These are phyloP conservation scores for Halcyon smyrnensis DNA, from an alignment of 2,797 vertebrate genomes.

Conservation along the genomic window DNA sequence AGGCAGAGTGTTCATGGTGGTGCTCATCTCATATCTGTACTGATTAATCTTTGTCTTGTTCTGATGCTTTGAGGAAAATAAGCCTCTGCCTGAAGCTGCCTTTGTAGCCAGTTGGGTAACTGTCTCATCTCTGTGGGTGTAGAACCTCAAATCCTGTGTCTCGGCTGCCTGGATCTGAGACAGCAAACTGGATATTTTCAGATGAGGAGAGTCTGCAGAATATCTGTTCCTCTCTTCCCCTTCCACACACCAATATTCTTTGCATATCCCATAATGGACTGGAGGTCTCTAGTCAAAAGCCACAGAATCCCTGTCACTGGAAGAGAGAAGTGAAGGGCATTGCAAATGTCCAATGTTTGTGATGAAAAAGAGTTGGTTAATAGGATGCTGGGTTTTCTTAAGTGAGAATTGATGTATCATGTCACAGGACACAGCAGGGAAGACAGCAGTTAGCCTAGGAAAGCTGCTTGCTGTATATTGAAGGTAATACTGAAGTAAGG, in stretches of 20 bases:
- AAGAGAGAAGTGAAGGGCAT: not conserved
- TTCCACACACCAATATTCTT: not conserved
- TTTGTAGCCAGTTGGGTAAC: not conserved
- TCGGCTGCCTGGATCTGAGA: not conserved
- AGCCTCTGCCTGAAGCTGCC: not conserved
- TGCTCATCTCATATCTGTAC: not conserved
- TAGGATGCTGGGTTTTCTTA: not conserved
- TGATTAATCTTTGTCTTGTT: not conserved
- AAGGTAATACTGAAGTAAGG: not conserved
- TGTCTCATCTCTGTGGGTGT: not conserved
- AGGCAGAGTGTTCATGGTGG: not conserved
- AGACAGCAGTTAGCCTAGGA: not conserved
- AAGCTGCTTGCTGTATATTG: not conserved
- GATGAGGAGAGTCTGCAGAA: not conserved
- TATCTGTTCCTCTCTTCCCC: not conserved
- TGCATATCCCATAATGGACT: accelerated
- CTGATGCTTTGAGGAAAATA: not conserved
- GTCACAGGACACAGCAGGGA: not conserved
- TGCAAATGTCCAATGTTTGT: not conserved
- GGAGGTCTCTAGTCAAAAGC: not conserved
- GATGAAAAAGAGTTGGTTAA: not conserved
- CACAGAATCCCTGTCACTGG: not conserved
- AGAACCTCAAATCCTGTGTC: not conserved
- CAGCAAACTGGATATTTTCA: not conserved
- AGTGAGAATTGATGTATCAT: not conserved